A percentile compares a stretch with the other conserved stretches of the same genome.
These are phyloP conservation scores for Scolanthus callimorphus DNA, from an alignment of 92 coral and sea anemone genomes.

Conservation along the genomic window DNA sequence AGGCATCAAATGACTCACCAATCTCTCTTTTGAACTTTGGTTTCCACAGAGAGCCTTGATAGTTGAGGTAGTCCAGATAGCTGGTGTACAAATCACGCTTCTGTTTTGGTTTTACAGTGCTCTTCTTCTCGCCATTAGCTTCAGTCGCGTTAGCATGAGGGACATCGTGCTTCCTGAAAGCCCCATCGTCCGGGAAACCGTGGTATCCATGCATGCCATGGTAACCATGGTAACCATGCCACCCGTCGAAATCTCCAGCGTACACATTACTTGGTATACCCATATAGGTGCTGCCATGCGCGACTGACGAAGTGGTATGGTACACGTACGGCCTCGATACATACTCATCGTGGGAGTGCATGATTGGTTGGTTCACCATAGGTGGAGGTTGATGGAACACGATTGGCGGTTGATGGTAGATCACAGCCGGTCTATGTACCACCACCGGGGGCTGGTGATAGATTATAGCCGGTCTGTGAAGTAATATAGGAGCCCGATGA, in stretches of 20 bases:
- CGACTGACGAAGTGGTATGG: constrained; percentile 62
- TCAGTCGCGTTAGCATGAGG: constrained; percentile 43
- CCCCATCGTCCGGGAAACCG: constrained; percentile 51
- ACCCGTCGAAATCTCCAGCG: constrained; percentile 23
- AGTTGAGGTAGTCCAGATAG: constrained; percentile 44
- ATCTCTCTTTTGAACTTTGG: constrained; percentile 43
- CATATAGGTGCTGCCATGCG: constrained; percentile 63
- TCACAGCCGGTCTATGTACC: constrained; percentile 96
- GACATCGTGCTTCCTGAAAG: constrained; percentile 66
- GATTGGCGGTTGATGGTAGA: constrained; percentile 94
- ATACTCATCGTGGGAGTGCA: constrained; percentile 95
- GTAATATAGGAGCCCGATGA: constrained; percentile 95
- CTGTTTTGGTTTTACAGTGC: constrained; percentile 7
- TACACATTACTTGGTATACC: constrained; percentile 83
- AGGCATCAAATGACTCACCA: constrained; percentile 30
- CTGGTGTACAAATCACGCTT: constrained; percentile 60
- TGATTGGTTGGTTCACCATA: constrained; percentile 86
- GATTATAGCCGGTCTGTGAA: constrained; percentile 90
- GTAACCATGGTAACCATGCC: constrained; percentile 10
- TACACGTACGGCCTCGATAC: constrained; percentile 80
- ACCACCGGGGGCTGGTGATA: constrained; percentile 98
- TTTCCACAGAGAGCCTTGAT: constrained; percentile 51
- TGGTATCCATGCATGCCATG: constrained; percentile 5
- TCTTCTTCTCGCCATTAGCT: constrained; percentile 18
- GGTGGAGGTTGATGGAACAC: constrained; percentile 99